phyloP scores from a whole-genome alignment of 2,797 vertebrate species.

The Pseudochirops corinnae region DNA sequence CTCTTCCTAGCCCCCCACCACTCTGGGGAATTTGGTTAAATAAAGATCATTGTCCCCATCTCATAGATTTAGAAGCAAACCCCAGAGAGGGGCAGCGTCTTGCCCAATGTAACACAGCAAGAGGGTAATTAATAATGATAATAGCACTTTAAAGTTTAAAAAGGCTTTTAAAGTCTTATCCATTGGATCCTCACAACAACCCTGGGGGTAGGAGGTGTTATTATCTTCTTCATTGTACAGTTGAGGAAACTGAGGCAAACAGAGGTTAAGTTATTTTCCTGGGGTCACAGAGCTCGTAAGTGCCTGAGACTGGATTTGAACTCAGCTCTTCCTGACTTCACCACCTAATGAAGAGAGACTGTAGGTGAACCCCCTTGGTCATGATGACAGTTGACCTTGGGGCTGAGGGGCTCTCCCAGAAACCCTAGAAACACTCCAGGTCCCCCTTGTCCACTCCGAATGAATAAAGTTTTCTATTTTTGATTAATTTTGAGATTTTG shows the following conservation, averaged over 20 bases:
- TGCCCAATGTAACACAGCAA: not conserved
- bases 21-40: not conserved
- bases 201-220: not conserved
- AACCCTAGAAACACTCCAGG: not conserved
- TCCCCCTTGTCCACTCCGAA: constrained; percentile 41
- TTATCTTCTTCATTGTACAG: not conserved
- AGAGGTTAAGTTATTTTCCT: not conserved
- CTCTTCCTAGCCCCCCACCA: not conserved
- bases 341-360: not conserved
- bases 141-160: not conserved
- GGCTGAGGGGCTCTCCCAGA: not conserved
- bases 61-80: not conserved
- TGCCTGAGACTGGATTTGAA: not conserved
- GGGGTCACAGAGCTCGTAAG: not conserved
- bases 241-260: not conserved
- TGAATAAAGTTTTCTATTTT: constrained; percentile 79
- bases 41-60: not conserved
- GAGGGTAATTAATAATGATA: not conserved
- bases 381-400: not conserved
- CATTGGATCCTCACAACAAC: too few species aligned
- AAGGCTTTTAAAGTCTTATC: too few species aligned
- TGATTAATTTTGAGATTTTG: constrained; percentile 19
- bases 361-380: not conserved
- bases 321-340: not conserved
- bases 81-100: not conserved